These are phyloP conservation scores for Gastrophysa polygoni DNA, from an alignment of 2,888 invertebrate genomes.

Conservation along the genomic window DNA sequence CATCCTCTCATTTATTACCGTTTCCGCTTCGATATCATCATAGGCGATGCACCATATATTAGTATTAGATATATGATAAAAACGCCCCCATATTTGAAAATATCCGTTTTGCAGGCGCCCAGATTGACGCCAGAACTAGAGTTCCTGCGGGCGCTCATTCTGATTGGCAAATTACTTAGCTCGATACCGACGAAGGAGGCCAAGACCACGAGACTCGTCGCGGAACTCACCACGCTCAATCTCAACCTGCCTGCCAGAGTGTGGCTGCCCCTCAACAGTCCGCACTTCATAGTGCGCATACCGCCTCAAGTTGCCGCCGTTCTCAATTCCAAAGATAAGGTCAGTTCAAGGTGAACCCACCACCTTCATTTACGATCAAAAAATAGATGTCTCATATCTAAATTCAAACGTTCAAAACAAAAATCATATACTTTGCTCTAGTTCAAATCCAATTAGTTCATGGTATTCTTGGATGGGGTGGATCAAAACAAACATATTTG, in stretches of 20 bases:
- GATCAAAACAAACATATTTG: too few species aligned
- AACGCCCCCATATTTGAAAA: too few species aligned
- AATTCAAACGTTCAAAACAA: too few species aligned
- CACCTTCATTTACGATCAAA: too few species aligned
- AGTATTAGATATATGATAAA: too few species aligned
- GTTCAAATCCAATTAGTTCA: too few species aligned
- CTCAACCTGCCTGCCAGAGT: slow-evolving; percentile 97
- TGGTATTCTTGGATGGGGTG: too few species aligned
- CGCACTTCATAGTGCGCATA: slow-evolving; percentile 95
- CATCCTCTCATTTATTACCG: too few species aligned
- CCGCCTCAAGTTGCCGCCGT: slow-evolving; percentile 97
- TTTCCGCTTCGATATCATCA: too few species aligned
- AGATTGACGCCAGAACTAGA: slow-evolving; percentile 83
- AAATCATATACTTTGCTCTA: too few species aligned
- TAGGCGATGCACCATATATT: too few species aligned
- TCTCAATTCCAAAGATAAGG: slow-evolving; percentile 98
- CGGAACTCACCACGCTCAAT: slow-evolving; percentile 92
- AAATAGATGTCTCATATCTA: too few species aligned
- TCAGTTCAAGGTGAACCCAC: slow-evolving; percentile 49
- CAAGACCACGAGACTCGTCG: slow-evolving; percentile 89
- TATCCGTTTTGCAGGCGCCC: slow-evolving; percentile 75
- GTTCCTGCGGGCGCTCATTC: slow-evolving; percentile 86
- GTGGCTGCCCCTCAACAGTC: slow-evolving; percentile 93
- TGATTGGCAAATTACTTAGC: slow-evolving; percentile 83
- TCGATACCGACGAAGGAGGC: slow-evolving; percentile 87